phyloP scores from a whole-genome alignment of 1,140 invertebrate species.

The Meloidogyne hapla region DNA sequence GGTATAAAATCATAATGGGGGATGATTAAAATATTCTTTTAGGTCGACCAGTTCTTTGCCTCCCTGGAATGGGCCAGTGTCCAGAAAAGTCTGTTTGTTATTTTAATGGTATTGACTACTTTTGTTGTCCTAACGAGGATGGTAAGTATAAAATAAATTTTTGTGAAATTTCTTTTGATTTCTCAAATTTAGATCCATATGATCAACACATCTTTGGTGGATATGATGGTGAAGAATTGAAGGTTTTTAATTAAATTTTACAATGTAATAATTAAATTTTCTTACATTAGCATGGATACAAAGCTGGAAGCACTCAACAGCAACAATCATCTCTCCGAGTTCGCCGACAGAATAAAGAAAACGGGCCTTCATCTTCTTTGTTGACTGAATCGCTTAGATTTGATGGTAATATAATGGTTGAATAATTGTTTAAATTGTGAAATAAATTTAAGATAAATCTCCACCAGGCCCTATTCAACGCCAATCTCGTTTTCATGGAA shows the following conservation, averaged over 20 bases:
- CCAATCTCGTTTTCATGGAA: neutral
- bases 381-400: constrained; percentile 52
- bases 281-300: constrained; percentile 61
- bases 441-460: constrained; percentile 22
- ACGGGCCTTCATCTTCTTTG: constrained; percentile 40
- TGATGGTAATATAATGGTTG: too few relatives aligned
- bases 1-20: too few relatives aligned
- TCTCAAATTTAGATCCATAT: constrained; percentile 52
- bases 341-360: neutral
- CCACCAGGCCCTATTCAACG: constrained; percentile 8
- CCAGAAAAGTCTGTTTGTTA: constrained; percentile 62
- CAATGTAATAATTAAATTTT: constrained; percentile 33
- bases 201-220: constrained; percentile 62
- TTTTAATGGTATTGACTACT: constrained; percentile 63
- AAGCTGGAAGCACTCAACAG: constrained; percentile 26
- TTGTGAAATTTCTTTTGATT: neutral
- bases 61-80: constrained; percentile 62
- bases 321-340: constrained; percentile 37
- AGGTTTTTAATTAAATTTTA: constrained; percentile 21
- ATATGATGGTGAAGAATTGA: constrained; percentile 60
- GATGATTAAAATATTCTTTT: constrained; percentile 16
- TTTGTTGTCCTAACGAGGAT: constrained; percentile 61
- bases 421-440: too few relatives aligned
- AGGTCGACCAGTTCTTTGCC: constrained; percentile 59
- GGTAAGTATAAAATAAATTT: neutral